phyloP scores from a whole-genome alignment of 2,797 vertebrate species.

The Tokudaia tokunoshimensis region DNA sequence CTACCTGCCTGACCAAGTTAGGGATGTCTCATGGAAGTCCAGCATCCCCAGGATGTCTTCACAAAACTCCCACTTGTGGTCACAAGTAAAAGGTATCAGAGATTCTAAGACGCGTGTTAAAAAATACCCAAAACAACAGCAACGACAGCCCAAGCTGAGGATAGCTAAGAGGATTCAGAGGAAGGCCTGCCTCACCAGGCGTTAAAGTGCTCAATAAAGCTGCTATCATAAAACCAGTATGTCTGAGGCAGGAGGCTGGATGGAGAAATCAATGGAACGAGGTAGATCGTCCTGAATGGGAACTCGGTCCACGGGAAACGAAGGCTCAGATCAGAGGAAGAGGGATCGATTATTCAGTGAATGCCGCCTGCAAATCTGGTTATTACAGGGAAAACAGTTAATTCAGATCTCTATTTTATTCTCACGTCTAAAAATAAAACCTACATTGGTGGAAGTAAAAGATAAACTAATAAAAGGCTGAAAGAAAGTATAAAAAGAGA shows the following conservation, averaged over 20 bases:
- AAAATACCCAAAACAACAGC: not conserved
- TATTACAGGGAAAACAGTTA: constrained; percentile 55
- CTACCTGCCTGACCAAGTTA: not conserved
- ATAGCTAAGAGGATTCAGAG: not conserved
- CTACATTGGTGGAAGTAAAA: constrained; percentile 15
- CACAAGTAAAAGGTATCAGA: not conserved
- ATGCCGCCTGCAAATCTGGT: constrained; percentile 40
- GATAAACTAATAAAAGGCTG: constrained; percentile 4
- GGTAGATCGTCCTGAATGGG: not conserved
- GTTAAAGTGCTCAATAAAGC: constrained; percentile 74
- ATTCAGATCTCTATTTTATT: constrained; percentile 51
- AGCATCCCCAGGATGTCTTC: accelerated
- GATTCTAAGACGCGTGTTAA: not conserved
- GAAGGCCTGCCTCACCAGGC: not conserved
- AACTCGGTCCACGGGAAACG: not conserved
- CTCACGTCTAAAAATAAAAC: not conserved
- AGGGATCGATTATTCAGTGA: constrained; percentile 66
- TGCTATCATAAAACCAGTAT: constrained; percentile 79
- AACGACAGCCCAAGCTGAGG: not conserved
- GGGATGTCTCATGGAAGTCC: not conserved
- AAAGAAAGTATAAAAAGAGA: constrained; percentile 24
- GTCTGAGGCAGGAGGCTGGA: constrained; percentile 4
- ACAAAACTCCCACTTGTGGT: not conserved
- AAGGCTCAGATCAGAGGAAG: not conserved
- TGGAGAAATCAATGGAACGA: constrained; percentile 18